Percentiles rank a stretch among this genome's conserved stretches.
phyloP scores from a whole-genome alignment of 1,140 invertebrate species.

The Anthonomus grandis region DNA sequence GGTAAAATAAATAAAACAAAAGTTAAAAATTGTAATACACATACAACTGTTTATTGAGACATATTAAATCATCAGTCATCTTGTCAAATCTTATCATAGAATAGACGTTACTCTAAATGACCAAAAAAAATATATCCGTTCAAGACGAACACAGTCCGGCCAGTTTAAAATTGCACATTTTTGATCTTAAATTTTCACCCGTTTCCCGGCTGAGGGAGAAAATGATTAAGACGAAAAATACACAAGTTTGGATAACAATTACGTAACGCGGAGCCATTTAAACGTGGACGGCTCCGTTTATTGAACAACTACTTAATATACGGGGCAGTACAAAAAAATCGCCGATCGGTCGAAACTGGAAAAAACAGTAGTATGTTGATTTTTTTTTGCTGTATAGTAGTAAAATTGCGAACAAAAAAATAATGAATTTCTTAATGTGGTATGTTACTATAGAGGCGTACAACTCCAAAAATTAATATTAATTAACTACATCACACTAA shows the following conservation, averaged over 20 bases:
- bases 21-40: constrained; percentile 59
- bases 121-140: too few relatives aligned
- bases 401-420: constrained; percentile 36
- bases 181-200: too few relatives aligned
- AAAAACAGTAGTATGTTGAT: constrained; percentile 37
- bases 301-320: constrained; percentile 27
- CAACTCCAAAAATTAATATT: constrained; percentile 48
- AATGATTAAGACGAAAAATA: too few relatives aligned
- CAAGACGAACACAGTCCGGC: too few relatives aligned
- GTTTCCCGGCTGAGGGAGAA: too few relatives aligned
- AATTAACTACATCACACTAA: constrained; percentile 61
- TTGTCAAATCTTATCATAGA: constrained; percentile 52
- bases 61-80: constrained; percentile 53
- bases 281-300: constrained; percentile 25
- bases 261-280: too few relatives aligned
- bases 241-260: constrained; percentile 35
- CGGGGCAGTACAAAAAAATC: constrained; percentile 3
- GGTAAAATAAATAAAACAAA: constrained; percentile 20
- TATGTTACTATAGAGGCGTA: constrained; percentile 47
- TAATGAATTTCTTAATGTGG: too few relatives aligned
- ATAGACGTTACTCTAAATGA: constrained; percentile 41
- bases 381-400: constrained; percentile 30
- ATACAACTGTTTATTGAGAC: constrained; percentile 70
- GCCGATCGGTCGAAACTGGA: constrained; percentile 10
- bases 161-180: too few relatives aligned